Evolutionary conservation across 2,888 invertebrate genomes (phyloP).

Genomic region (Heliconius ethilla): DNA sequence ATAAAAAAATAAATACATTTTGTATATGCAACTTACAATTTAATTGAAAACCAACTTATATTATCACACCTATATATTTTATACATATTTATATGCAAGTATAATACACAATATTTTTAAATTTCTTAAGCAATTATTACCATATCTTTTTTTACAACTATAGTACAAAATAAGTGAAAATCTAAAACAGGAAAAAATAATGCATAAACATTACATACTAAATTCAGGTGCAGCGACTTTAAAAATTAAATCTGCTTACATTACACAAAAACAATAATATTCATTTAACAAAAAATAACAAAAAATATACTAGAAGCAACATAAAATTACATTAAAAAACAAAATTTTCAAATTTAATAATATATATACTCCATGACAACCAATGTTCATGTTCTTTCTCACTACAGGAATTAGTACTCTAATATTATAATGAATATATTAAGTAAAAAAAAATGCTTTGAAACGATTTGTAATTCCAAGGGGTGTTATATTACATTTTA

Average conservation of each 20-base stretch:
- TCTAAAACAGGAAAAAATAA: too few species aligned
- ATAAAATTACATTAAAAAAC: neutral
- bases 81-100: neutral
- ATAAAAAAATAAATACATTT: neutral
- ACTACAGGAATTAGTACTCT: too few species aligned
- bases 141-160: neutral
- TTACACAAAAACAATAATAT: neutral
- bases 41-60: slow-evolving; percentile 8
- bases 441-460: too few species aligned
- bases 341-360: neutral
- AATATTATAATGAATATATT: too few species aligned
- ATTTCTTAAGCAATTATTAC: neutral
- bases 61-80: neutral
- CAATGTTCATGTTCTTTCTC: too few species aligned
- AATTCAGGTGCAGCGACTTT: too few species aligned
- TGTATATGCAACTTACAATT: slow-evolving; percentile 10
- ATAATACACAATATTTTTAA: neutral
- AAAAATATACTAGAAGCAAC: neutral
- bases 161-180: neutral
- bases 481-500: too few species aligned
- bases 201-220: neutral
- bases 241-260: neutral
- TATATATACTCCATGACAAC: neutral
- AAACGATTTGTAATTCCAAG: too few species aligned
- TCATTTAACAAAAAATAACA: neutral